Evolutionary conservation across 2,888 invertebrate species (phyloP).

Genomic region (Drosophila aldrichi): DNA sequence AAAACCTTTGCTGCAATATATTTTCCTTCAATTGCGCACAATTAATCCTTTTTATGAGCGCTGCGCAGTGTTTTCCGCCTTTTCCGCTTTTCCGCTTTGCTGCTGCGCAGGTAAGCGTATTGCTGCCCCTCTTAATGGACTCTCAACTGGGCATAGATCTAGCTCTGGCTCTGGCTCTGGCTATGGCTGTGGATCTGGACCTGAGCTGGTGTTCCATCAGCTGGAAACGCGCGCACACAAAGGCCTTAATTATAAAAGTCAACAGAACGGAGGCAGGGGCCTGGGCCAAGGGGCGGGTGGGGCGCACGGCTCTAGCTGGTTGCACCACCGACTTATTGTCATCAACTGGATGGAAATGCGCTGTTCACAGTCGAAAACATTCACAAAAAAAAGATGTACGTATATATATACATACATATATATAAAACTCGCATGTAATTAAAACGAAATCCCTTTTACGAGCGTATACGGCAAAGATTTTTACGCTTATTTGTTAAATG

Average conservation of each 20-base stretch:
- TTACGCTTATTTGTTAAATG: constrained; percentile 68
- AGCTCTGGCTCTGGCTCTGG: neutral
- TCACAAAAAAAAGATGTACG: neutral
- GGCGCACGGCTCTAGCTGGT: neutral
- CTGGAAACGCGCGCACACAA: constrained; percentile 76
- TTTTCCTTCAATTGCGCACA: constrained; percentile 84
- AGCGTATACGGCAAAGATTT: constrained; percentile 67
- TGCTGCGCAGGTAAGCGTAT: constrained; percentile 23
- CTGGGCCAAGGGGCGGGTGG: neutral
- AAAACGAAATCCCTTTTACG: constrained; percentile 74
- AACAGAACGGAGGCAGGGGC: constrained; percentile 51
- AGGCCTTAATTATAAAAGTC: constrained; percentile 83
- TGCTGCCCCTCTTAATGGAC: constrained; percentile 12
- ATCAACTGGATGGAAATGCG: constrained; percentile 57
- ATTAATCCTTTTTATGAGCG: constrained; percentile 83
- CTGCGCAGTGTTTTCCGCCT: constrained; percentile 9
- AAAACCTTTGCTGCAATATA: constrained; percentile 62
- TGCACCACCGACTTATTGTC: constrained; percentile 60
- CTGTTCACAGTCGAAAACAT: constrained; percentile 32
- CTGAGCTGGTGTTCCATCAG: constrained; percentile 58
- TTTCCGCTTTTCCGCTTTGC: constrained; percentile 4
- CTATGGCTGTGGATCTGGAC: neutral
- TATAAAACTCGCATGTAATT: constrained; percentile 78
- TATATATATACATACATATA: constrained; percentile 1
- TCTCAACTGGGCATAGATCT: neutral